Conservation (phyloP, 2,113 vertebrate species). For the Thalassarche chlororhynchos region DNA sequence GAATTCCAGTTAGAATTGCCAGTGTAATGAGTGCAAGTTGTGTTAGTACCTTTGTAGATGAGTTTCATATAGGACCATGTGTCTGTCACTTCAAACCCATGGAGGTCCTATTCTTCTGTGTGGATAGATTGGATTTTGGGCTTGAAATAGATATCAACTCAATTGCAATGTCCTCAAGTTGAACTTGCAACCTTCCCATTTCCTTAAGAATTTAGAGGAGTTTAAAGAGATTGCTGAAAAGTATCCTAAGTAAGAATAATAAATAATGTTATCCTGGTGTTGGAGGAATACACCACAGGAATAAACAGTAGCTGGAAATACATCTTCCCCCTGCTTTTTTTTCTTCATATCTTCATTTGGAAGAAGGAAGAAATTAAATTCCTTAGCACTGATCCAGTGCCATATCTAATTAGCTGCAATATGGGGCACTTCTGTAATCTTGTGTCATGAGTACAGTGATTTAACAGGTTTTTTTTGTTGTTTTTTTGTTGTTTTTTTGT, state of each 20-base stretch:
- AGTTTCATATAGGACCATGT: not conserved
- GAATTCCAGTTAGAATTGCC: not conserved
- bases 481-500: not conserved
- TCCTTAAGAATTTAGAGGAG: not conserved
- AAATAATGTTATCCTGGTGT: not conserved
- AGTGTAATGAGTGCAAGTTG: not conserved
- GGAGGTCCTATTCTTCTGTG: not conserved
- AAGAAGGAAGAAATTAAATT: constrained; percentile 3
- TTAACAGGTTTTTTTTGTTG: not conserved
- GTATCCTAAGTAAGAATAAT: not conserved
- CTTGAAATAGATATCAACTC: not conserved
- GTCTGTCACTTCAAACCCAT: not conserved
- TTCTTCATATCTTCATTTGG: not conserved
- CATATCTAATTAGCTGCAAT: not conserved
- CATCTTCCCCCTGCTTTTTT: not conserved
- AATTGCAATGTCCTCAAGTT: not conserved
- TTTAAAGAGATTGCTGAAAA: not conserved
- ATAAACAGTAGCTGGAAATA: not conserved
- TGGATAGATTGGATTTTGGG: not conserved
- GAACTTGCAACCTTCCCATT: not conserved
- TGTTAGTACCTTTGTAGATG: not conserved
- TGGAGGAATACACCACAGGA: not conserved
- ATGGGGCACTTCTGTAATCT: not conserved
- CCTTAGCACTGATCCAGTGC: not conserved
- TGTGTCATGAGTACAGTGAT: not conserved